Conservation (phyloP, 2,113 vertebrate species). For the Lasiurus cinereus region DNA sequence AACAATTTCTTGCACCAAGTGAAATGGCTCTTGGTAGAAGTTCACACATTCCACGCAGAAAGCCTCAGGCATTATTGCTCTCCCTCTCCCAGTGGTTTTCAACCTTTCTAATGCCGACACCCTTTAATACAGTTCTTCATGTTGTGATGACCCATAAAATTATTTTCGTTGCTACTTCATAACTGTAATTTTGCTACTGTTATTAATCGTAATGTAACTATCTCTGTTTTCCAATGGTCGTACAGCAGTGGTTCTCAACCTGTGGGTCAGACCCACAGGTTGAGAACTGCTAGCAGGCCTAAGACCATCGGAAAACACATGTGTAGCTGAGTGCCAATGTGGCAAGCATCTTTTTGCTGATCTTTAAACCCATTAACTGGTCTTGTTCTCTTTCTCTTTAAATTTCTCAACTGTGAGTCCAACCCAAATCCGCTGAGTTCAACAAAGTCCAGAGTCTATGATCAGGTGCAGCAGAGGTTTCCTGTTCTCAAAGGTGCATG, state of each 20-base stretch:
- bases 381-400: not conserved
- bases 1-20: not conserved
- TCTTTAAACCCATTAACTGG: not conserved
- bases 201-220: too few relatives aligned
- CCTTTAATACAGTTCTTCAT: too few relatives aligned
- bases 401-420: not conserved
- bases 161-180: too few relatives aligned
- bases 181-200: too few relatives aligned
- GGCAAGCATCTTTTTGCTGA: not conserved
- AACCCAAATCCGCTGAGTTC: not conserved
- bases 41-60: not conserved
- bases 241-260: too few relatives aligned
- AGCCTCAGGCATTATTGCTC: not conserved
- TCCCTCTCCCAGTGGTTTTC: not conserved
- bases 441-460: not conserved
- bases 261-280: too few relatives aligned
- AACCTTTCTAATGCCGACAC: too few relatives aligned
- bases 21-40: not conserved
- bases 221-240: too few relatives aligned
- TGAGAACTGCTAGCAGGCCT: too few relatives aligned
- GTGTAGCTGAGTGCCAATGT: fast-evolving
- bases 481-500: not conserved
- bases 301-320: too few relatives aligned
- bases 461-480: not conserved
- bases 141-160: too few relatives aligned